phyloP scores from a whole-genome alignment of 2,113 vertebrate species.

The Felis catus region F.catus_Fca126_mat1.0 CM031426.1:61042501-61043000 shows the following conservation, averaged over 20 bases:
- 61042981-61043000: too few relatives aligned
- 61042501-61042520: constrained; percentile 99
- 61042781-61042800: constrained; percentile 99
- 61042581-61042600: constrained; percentile 92
- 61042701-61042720: constrained; percentile 95
- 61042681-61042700: constrained; percentile 95
- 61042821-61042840: constrained; percentile 92
- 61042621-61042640: constrained; percentile 96
- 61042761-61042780: constrained; percentile 99
- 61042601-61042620: constrained; percentile 94
- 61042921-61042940: constrained; percentile 80
- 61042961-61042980: too few relatives aligned
- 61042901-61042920: constrained; percentile 92
- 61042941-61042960: too few relatives aligned
- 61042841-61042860: constrained; percentile 90
- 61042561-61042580: constrained; percentile 90
- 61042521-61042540: constrained; percentile 97
- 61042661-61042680: constrained; percentile 98
- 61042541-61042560: constrained; percentile 89
- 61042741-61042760: constrained; percentile 96
- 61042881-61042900: constrained; percentile 88
- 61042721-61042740: constrained; percentile 97
- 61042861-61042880: constrained; percentile 92
- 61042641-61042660: constrained; percentile 97
- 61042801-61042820: constrained; percentile 99